Percentiles rank a stretch among this genome's conserved stretches.
phyloP scores from a whole-genome alignment of 2,888 invertebrate species.

The Escarpia spicata region DNA sequence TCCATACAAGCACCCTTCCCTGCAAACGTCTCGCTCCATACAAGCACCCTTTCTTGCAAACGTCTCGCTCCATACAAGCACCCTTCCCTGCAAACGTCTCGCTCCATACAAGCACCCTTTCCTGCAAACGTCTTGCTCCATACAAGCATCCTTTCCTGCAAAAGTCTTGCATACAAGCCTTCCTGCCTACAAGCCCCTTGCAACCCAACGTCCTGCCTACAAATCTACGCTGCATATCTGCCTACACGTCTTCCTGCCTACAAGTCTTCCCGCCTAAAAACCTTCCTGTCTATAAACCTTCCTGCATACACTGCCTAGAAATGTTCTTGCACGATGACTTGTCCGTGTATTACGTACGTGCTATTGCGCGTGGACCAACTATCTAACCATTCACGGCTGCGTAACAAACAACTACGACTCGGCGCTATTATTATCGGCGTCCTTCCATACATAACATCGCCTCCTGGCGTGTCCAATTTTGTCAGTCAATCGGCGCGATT shows the following conservation, averaged over 20 bases:
- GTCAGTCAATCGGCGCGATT: not conserved
- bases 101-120: not conserved
- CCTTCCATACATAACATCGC: not conserved
- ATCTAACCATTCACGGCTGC: not conserved
- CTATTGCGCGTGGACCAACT: not conserved
- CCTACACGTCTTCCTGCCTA: not conserved
- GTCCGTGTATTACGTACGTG: not conserved
- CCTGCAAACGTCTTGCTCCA: not conserved
- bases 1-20: not conserved
- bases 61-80: not conserved
- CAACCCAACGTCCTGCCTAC: not conserved
- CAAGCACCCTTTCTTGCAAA: not conserved
- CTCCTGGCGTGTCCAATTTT: conserved; percentile 4
- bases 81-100: not conserved
- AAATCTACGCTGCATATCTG: not conserved
- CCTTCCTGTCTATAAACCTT: not conserved
- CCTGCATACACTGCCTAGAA: not conserved
- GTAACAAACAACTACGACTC: not conserved
- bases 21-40: not conserved
- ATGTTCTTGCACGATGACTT: not conserved
- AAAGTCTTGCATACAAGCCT: not conserved
- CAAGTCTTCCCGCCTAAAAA: not conserved
- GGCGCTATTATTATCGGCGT: not conserved
- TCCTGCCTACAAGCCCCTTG: not conserved
- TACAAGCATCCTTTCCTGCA: not conserved